Percentiles rank a stretch among this genome's conserved stretches.
Evolutionary conservation across 2,888 invertebrate genomes (phyloP).

Genomic region (Oegoconia quadripuncta): DNA sequence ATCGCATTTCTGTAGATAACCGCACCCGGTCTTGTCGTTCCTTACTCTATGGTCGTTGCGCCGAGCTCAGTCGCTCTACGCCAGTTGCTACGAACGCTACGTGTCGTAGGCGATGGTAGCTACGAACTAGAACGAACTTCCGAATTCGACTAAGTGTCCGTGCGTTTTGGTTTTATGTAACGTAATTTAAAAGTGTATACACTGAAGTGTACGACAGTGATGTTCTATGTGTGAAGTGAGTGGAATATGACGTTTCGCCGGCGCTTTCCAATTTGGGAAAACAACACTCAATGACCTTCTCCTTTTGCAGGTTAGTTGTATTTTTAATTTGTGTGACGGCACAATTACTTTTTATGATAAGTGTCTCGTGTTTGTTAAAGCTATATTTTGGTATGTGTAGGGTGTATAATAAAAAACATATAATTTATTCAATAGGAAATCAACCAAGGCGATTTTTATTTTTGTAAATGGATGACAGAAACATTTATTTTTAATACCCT

Average conservation of each 20-base stretch:
- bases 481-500: too few species aligned
- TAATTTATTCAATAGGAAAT: too few species aligned
- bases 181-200: conserved; percentile 7
- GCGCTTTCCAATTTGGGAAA: conserved; percentile 49
- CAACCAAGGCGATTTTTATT: too few species aligned
- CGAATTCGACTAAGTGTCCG: conserved; percentile 15
- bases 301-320: conserved; percentile 69
- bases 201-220: conserved; percentile 35
- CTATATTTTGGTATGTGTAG: too few species aligned
- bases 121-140: conserved; percentile 32
- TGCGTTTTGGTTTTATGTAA: conserved; percentile 1
- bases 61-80: conserved; percentile 52
- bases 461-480: too few species aligned
- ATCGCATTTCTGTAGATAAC: too few species aligned
- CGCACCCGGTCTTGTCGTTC: too few species aligned
- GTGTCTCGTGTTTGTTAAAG: conserved; percentile 1
- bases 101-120: conserved; percentile 37
- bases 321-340: conserved; percentile 56
- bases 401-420: too few species aligned
- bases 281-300: conserved; percentile 61
- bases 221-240: conserved; percentile 32
- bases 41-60: background rate
- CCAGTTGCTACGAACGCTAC: conserved; percentile 51
- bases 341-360: conserved; percentile 17
- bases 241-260: conserved; percentile 39